Base-by-base conservation (phyloP, 2,113 vertebrate genomes). In the Dolichallabes microphthalmus region DNA sequence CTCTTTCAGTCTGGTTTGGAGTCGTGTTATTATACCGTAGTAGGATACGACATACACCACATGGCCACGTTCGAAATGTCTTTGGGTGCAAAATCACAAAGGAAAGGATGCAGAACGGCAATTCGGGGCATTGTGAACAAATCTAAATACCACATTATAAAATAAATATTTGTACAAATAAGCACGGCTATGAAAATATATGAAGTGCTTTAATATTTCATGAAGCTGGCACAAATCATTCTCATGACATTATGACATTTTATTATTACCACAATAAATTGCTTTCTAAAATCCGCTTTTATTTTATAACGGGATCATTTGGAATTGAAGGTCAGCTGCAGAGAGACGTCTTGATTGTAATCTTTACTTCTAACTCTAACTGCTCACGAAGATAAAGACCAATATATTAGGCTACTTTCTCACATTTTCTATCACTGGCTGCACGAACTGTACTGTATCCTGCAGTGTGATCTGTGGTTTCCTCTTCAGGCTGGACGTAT, bases 241-340 rank as follows among this genome's bases (percentile, higher is more conserved):
- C 11, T 79, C 60, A 60, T 14, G 76, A 79, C 76, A 79, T 60
- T 60, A 79, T 79, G 30, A 79, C 76, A 79, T 79, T 79, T 79
- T 32, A 60, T 79, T 79, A 60, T 19, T 22, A 39, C 39, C 76
- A 60, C 30, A 39, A 60, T 79, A 79, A 79, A 60, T 39, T 35
- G 55, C 27, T 60, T 79, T 79, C 53, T 17, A 13, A 14, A 74
- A 74, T 27, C 15, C 1, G 6, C 4, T 77, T 78, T 58, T 76
- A 53, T 78, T 78, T 78, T 57, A 58, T 2, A 57, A 58, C 27
- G 17, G 27, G 52, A 30, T 10, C 75, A 25, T 79, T 79, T 60
- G 11, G 19, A 7, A 39, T 8, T 39, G 30, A 79, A 79, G 76
- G 30, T 60, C 55, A 58, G 55, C 71, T 2, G 71, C 73, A 76